Percentiles rank a stretch among this genome's conserved stretches.
Conservation (phyloP, 2,113 vertebrate species). For the Pseudopipra pipra region DNA sequence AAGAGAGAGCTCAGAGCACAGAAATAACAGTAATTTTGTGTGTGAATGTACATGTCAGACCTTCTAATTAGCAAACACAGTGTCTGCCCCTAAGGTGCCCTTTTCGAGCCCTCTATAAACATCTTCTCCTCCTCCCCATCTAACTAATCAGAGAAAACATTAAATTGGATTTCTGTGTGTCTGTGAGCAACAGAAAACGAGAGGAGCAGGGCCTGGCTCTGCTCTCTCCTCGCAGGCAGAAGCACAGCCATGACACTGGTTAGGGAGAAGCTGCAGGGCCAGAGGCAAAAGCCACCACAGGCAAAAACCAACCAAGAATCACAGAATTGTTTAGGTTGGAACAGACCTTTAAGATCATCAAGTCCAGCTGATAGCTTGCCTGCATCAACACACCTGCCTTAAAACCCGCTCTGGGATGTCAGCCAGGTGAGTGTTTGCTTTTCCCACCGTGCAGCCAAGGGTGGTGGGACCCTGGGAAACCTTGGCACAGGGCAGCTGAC, state of each 20-base stretch:
- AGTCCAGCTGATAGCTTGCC: not conserved
- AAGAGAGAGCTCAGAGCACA: not conserved
- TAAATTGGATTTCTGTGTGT: not conserved
- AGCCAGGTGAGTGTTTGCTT: not conserved
- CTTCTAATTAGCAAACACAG: not conserved
- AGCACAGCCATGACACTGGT: not conserved
- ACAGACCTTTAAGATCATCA: not conserved
- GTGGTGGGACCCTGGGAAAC: not conserved
- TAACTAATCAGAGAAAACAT: not conserved
- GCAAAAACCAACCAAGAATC: not conserved
- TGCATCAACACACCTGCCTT: not conserved
- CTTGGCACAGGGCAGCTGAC: not conserved
- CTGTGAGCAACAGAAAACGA: not conserved
- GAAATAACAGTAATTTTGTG: not conserved
- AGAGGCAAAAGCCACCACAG: not conserved
- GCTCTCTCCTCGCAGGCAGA: not conserved
- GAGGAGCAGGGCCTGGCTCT: not conserved
- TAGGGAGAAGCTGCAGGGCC: not conserved
- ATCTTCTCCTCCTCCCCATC: not conserved
- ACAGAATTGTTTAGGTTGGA: not conserved
- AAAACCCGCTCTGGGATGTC: fast-evolving
- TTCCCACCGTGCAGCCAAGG: not conserved
- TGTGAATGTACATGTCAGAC: not conserved
- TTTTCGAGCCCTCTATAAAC: not conserved
- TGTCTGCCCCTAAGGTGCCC: not conserved